Percentiles rank a stretch among this genome's conserved stretches.
Conservation (phyloP, 2,797 vertebrate genomes). For the Sorex maritimensis region DNA sequence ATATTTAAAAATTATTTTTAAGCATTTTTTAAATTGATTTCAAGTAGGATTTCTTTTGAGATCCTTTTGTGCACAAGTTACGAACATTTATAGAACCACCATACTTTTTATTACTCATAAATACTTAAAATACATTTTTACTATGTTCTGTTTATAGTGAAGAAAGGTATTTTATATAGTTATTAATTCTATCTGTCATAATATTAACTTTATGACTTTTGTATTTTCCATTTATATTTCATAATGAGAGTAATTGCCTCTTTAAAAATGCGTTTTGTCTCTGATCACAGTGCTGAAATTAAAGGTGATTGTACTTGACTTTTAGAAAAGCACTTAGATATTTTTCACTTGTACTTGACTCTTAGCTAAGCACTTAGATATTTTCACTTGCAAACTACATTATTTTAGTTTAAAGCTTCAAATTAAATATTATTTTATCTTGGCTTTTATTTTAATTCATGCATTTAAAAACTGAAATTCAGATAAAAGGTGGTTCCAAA, state of each 20-base stretch:
- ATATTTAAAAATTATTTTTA: constrained; percentile 71
- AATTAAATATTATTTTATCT: constrained; percentile 88
- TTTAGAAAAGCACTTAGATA: constrained; percentile 81
- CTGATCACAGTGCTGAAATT: constrained; percentile 75
- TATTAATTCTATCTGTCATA: constrained; percentile 63
- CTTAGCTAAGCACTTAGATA: constrained; percentile 81
- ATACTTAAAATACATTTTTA: constrained; percentile 43
- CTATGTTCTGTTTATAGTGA: constrained; percentile 51
- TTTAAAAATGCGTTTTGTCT: constrained; percentile 73
- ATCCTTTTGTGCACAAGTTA: constrained; percentile 34
- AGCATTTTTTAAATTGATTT: constrained; percentile 56
- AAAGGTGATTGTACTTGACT: constrained; percentile 75
- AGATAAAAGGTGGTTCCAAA: constrained; percentile 92
- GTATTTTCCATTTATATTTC: constrained; percentile 68
- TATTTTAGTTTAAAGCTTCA: constrained; percentile 87
- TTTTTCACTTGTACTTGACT: constrained; percentile 80
- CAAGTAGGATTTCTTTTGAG: constrained; percentile 40
- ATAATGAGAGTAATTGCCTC: constrained; percentile 66
- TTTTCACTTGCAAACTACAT: constrained; percentile 85
- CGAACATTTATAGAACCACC: constrained; percentile 30
- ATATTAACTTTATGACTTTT: constrained; percentile 63
- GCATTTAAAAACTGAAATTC: constrained; percentile 90
- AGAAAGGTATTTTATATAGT: constrained; percentile 61
- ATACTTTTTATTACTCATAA: constrained; percentile 69
- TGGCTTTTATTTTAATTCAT: constrained; percentile 90